Evolutionary conservation across 2,797 vertebrate species (phyloP).

Genomic region (Arctocebus calabarensis): DNA sequence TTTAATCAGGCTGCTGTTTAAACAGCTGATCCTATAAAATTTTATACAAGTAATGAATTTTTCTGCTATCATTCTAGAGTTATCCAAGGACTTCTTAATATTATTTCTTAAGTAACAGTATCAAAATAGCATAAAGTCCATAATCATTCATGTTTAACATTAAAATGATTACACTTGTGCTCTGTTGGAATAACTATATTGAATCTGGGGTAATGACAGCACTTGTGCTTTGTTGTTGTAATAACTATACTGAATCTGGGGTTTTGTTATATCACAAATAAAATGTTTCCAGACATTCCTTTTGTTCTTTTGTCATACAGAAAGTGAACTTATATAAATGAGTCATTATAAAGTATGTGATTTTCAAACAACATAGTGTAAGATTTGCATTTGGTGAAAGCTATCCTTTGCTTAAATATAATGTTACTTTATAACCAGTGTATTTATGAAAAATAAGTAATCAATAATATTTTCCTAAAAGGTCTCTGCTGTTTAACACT

Average conservation of each 20-base stretch:
- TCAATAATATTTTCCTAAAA: constrained; percentile 1
- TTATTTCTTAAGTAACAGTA: constrained; percentile 60
- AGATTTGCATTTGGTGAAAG: constrained; percentile 37
- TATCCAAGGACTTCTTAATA: constrained; percentile 71
- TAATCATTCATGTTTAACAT: constrained; percentile 65
- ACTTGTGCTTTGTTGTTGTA: constrained; percentile 63
- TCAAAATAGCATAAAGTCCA: constrained; percentile 57
- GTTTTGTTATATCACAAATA: constrained; percentile 19
- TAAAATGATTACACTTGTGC: constrained; percentile 61
- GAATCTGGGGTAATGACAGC: constrained; percentile 36
- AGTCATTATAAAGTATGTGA: background rate
- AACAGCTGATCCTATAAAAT: constrained; percentile 75
- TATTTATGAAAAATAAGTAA: constrained; percentile 28
- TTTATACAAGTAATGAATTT: constrained; percentile 78
- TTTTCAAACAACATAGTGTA: constrained; percentile 32
- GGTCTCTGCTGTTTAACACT: background rate
- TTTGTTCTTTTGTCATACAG: constrained; percentile 30
- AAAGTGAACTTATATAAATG: background rate
- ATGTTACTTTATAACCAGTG: constrained; percentile 5
- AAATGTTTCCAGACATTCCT: background rate
- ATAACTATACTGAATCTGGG: constrained; percentile 60
- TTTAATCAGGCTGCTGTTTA: constrained; percentile 82
- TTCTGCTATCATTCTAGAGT: constrained; percentile 64
- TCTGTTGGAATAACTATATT: constrained; percentile 62
- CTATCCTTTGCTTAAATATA: background rate